phyloP scores from a whole-genome alignment of 2,113 vertebrate genomes.

The Geococcyx californianus region DNA sequence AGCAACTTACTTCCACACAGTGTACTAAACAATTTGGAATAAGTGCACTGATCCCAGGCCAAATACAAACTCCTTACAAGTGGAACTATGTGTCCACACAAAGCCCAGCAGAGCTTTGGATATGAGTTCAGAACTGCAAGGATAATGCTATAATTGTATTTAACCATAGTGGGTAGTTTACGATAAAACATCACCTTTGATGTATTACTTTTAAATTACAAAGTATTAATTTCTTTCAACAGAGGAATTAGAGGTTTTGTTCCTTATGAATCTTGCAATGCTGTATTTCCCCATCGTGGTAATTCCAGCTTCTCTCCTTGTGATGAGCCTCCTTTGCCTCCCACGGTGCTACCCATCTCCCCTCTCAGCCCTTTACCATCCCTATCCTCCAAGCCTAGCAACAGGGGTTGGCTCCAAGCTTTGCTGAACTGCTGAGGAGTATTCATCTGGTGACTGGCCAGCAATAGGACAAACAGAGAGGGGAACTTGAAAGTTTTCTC shows the following conservation, averaged over 20 bases:
- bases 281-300: rapidly evolving
- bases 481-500: not conserved
- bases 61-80: not conserved
- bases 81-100: not conserved
- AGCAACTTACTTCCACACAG: not conserved
- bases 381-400: rapidly evolving
- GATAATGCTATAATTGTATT: not conserved
- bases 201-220: not conserved
- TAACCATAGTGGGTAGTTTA: not conserved
- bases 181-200: not conserved
- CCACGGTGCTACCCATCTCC: rapidly evolving
- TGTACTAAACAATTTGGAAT: not conserved
- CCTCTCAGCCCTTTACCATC: rapidly evolving
- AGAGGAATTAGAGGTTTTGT: not conserved
- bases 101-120: not conserved
- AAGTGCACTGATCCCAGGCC: not conserved
- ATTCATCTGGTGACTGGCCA: not conserved
- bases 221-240: not conserved
- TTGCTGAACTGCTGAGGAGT: not conserved
- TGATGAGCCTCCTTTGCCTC: rapidly evolving
- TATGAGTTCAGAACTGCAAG: not conserved
- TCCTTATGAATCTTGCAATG: not conserved
- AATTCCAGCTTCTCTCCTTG: not conserved
- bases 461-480: not conserved
- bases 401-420: not conserved